Conservation (phyloP, 1,140 invertebrate genomes). For the Cepaea nemoralis region DNA sequence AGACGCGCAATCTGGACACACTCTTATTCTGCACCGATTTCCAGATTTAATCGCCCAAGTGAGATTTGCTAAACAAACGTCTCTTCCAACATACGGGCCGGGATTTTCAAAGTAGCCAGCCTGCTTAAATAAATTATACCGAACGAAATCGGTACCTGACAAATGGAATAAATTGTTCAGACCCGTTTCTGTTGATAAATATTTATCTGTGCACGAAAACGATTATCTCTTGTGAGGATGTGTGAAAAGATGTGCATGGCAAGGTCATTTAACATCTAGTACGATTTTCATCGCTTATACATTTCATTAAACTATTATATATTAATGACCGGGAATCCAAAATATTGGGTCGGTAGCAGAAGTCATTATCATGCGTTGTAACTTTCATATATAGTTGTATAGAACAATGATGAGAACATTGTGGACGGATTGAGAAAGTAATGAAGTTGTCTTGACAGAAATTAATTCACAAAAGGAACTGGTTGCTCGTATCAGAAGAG, state of each 20-base stretch:
- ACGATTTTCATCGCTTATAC: no score
- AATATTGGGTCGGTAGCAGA: no score
- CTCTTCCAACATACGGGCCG: not conserved
- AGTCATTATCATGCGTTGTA: no score
- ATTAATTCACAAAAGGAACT: no score
- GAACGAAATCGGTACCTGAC: not conserved
- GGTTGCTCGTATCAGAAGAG: no score
- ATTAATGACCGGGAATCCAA: not conserved
- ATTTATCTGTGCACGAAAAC: not conserved
- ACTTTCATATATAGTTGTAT: no score
- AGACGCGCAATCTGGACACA: constrained; percentile 4
- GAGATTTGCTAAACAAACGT: not conserved
- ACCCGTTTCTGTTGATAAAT: not conserved
- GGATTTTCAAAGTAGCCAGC: not conserved
- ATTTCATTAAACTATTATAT: no score
- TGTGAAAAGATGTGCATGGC: not conserved
- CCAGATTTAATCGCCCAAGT: not conserved
- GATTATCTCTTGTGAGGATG: not conserved
- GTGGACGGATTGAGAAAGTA: no score
- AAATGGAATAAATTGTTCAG: not conserved
- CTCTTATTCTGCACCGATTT: not conserved
- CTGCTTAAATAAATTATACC: not conserved
- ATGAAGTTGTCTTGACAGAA: no score
- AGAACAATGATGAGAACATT: no score
- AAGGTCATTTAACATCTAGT: not conserved